Percentiles rank a stretch among this genome's conserved stretches.
These are phyloP conservation scores for Ophion obscuratus DNA, from an alignment of 2,888 invertebrate genomes.

Conservation along the genomic window DNA sequence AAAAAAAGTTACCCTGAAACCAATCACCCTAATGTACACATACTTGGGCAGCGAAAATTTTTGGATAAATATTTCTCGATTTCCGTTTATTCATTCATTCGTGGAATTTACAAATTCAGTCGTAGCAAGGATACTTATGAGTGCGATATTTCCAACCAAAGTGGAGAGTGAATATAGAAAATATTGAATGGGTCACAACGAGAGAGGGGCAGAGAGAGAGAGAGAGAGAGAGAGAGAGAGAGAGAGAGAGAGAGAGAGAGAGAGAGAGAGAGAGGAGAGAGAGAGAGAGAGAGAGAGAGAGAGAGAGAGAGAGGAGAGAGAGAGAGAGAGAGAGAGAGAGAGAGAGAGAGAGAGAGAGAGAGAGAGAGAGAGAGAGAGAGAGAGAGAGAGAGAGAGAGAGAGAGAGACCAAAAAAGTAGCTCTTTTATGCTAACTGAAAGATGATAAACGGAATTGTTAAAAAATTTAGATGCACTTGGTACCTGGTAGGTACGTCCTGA, in stretches of 20 bases:
- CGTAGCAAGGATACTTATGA: constrained; percentile 15
- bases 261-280: no score
- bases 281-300: neutral
- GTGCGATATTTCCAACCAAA: neutral
- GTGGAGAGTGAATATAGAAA: constrained; percentile 10
- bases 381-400: neutral
- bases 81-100: constrained; percentile 40
- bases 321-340: neutral
- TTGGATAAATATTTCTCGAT: constrained; percentile 42
- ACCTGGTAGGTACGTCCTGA: no score
- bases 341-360: neutral
- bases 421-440: no score
- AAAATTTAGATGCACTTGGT: no score
- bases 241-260: no score
- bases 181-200: neutral
- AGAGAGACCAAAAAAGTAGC: no score
- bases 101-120: constrained; percentile 18
- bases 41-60: constrained; percentile 3
- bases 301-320: neutral
- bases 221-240: neutral
- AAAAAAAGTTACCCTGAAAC: no score
- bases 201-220: neutral
- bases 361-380: neutral
- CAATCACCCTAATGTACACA: no score
- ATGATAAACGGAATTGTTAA: no score